Evolutionary conservation across 2,797 vertebrate species (phyloP), one percentile per base, ranked within the genome.

Genomic region (Denticeps clupeoides): DNA sequence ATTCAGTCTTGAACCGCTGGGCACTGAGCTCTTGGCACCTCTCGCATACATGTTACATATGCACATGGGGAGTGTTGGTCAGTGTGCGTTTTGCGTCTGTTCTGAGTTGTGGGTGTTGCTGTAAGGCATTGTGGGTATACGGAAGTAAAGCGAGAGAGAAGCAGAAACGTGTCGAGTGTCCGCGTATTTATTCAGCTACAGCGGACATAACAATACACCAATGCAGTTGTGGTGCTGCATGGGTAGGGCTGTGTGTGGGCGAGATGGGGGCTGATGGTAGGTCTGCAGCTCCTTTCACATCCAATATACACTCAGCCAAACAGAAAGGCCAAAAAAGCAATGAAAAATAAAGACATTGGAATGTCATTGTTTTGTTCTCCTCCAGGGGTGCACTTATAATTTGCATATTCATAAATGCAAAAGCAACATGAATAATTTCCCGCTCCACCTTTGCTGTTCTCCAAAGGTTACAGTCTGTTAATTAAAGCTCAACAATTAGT

Each of bases 401-500:
- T 72, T 81, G 77, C 69, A 82, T 85, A 77, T 74, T 81, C 80
- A 83, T 79, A 62, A 75, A 80, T 81, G 71, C 71, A 72, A 82
- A 79, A 77, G 74, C 74, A 78, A 71, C 65, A 69, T 65, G 69
- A 74, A 56, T 48, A 65, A 65, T 79, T 78, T 82, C 65, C 71
- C 77, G 78, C 66, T 70, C 56, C 58, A 70, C 71, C 71, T 77
- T 75, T 70, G 70, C 70, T 65, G 72, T 69, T 75, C 78, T 81
- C 78, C 67, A 81, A 85, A 86, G 82, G 83, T 84, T 84, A 82
- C 44, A 53, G 53, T 55, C 76, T 74, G 74, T 83, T 85, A 83
- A 82, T 77, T 82, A 78, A 72, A 81, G 67, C 63, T 62, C 67
- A 74, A 75, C 78, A 83, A 84, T 82, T 85, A 82, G 71, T 68